phyloP scores from a whole-genome alignment of 2,797 vertebrate genomes.

The Erpetoichthys calabaricus region DNA sequence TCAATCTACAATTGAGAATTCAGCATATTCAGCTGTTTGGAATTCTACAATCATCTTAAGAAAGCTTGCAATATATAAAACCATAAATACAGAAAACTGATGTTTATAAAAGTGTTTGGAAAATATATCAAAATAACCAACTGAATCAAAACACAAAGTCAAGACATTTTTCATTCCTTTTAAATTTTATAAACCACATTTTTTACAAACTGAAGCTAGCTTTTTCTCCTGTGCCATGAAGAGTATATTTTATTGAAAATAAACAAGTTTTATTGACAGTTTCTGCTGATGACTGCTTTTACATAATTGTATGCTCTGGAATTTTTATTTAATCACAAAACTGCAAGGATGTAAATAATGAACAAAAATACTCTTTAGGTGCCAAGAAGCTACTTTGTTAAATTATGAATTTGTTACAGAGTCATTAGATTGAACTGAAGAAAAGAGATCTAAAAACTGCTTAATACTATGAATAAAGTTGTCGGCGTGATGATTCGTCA shows the following conservation, averaged over 20 bases:
- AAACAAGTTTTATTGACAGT: constrained; percentile 43
- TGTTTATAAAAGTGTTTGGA: no score
- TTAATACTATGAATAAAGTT: neutral
- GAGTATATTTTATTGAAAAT: constrained; percentile 41
- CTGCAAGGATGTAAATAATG: constrained; percentile 20
- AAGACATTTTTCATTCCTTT: no score
- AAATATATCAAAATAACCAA: no score
- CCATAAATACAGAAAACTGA: no score
- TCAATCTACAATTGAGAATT: no score
- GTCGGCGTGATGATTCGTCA: neutral
- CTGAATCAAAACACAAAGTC: no score
- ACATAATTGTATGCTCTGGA: constrained; percentile 10
- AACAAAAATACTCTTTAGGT: neutral
- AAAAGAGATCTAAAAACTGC: neutral
- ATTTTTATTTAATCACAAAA: constrained; percentile 32
- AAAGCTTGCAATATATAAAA: no score
- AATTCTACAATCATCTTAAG: no score
- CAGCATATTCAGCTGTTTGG: no score
- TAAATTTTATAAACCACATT: no score
- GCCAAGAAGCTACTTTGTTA: constrained; percentile 1
- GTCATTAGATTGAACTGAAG: neutral
- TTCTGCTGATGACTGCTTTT: constrained; percentile 32
- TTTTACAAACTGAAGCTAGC: no score
- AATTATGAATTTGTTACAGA: neutral
- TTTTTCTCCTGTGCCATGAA: constrained; percentile 10